Evolutionary conservation across 2,888 invertebrate species (phyloP).

Genomic region (Xestobium rufovillosum): DNA sequence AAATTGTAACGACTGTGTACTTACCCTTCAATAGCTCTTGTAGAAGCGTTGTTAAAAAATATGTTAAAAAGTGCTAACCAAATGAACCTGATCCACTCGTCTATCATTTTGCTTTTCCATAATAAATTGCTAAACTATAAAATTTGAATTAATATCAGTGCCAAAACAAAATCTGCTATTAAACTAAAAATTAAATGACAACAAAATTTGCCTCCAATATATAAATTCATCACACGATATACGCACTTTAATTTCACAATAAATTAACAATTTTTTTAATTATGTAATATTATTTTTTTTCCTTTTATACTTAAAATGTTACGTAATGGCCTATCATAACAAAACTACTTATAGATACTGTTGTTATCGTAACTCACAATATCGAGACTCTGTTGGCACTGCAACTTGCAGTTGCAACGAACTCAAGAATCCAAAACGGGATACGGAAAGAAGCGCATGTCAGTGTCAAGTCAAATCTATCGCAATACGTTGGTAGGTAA

Average conservation of each 20-base stretch:
- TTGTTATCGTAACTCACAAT: slow-evolving; percentile 17
- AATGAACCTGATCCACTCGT: slow-evolving; percentile 31
- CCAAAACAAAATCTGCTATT: slow-evolving; percentile 5
- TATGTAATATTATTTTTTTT: no score
- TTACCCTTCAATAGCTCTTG: slow-evolving; percentile 29
- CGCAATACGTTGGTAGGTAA: no score
- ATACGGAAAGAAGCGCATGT: slow-evolving; percentile 27
- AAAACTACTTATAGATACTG: slow-evolving; percentile 10
- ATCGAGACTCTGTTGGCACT: no score
- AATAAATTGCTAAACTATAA: not conserved
- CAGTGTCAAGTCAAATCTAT: no score
- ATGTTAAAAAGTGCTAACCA: slow-evolving; percentile 29
- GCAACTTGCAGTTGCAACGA: no score
- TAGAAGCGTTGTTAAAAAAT: slow-evolving; percentile 25
- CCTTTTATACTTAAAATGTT: slow-evolving; percentile 6
- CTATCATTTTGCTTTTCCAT: slow-evolving; percentile 26
- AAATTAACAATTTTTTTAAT: no score
- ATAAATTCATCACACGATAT: no score
- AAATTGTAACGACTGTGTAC: no score
- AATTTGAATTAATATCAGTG: slow-evolving; percentile 6
- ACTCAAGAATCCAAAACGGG: slow-evolving; percentile 26
- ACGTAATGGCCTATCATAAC: slow-evolving; percentile 6
- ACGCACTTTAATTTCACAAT: no score
- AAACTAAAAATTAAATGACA: slow-evolving; percentile 8
- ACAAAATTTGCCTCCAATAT: slow-evolving; percentile 8